A percentile compares a stretch with the other conserved stretches of the same genome.
Conservation (phyloP, 2,797 vertebrate genomes). For the Clarias laeviceps region DNA sequence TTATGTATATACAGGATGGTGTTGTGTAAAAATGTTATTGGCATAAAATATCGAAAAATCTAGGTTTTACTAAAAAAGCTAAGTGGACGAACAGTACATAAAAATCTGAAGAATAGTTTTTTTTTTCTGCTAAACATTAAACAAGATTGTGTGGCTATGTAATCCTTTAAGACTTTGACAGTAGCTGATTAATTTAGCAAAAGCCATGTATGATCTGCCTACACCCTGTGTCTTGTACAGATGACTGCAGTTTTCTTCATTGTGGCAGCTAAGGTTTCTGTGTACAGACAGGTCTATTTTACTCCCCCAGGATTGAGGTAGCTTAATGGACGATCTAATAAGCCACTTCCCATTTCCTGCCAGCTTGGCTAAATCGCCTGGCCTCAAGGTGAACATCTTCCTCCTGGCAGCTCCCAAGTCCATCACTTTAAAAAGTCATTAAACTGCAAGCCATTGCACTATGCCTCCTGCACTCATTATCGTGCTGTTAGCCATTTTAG, state of each 20-base stretch:
- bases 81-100: neutral
- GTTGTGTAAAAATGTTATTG: neutral
- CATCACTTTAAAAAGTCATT: slow-evolving; percentile 67
- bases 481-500: slow-evolving; percentile 30
- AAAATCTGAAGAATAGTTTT: neutral
- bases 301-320: slow-evolving; percentile 65
- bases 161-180: neutral
- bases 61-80: too few species aligned
- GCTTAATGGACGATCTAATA: slow-evolving; percentile 73
- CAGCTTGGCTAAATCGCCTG: slow-evolving; percentile 60
- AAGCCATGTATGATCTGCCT: slow-evolving; percentile 48
- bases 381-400: slow-evolving; percentile 54
- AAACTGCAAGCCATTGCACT: slow-evolving; percentile 41
- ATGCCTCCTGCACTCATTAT: slow-evolving; percentile 29
- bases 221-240: slow-evolving; percentile 59
- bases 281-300: slow-evolving; percentile 65
- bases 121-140: neutral
- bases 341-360: slow-evolving; percentile 65
- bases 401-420: slow-evolving; percentile 51
- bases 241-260: slow-evolving; percentile 66
- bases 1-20: neutral
- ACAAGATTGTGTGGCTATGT: neutral
- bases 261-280: slow-evolving; percentile 62
- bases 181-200: slow-evolving; percentile 60
- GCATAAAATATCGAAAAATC: neutral